These are phyloP conservation scores for Cephus rjabovi DNA, from an alignment of 2,888 invertebrate species.

Conservation along the genomic window DNA sequence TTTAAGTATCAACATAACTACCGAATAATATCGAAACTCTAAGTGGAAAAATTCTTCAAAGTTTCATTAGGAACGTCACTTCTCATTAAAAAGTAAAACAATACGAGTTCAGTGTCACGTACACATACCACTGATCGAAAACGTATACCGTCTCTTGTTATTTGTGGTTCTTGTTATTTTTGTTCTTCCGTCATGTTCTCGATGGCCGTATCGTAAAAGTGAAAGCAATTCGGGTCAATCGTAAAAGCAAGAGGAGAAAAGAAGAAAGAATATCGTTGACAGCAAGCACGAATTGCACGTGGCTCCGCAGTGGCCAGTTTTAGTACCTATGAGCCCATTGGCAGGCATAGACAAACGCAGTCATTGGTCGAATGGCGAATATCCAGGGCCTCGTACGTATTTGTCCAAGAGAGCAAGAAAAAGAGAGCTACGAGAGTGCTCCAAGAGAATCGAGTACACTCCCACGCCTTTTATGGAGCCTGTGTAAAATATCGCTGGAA, in stretches of 20 bases:
- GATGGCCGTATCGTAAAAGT: conserved; percentile 49
- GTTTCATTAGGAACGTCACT: background rate
- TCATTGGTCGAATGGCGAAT: background rate
- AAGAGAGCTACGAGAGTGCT: conserved; percentile 2
- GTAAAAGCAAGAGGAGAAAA: conserved; percentile 54
- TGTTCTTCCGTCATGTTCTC: background rate
- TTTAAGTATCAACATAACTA: background rate
- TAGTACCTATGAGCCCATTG: background rate
- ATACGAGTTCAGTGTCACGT: background rate
- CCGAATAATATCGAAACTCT: background rate
- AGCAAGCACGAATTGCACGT: background rate
- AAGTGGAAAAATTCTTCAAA: background rate
- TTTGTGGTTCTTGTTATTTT: background rate
- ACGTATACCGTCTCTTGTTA: background rate
- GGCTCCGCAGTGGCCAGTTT: background rate
- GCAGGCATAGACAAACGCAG: background rate
- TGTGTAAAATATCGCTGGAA: background rate
- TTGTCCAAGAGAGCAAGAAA: background rate
- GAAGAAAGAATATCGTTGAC: background rate
- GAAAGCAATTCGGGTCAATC: conserved; percentile 56
- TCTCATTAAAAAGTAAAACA: background rate
- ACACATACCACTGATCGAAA: background rate
- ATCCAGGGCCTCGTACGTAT: conserved; percentile 2
- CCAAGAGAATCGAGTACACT: conserved; percentile 35
- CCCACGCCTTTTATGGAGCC: conserved; percentile 31